Conservation (phyloP, 2,888 invertebrate genomes). For the Pemphredon lugubris region DNA sequence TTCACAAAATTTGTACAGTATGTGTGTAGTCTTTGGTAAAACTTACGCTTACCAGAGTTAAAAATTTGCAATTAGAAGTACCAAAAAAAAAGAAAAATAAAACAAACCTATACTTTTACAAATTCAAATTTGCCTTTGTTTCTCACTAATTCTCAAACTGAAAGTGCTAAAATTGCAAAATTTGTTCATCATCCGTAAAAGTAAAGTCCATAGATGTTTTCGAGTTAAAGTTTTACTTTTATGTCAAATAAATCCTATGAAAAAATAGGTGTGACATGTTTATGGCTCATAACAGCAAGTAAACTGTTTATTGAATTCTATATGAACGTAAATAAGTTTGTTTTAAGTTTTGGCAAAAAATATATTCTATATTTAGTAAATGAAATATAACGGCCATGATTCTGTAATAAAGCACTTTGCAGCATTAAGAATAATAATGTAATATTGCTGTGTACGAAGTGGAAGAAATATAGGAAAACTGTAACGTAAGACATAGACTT, state of each 20-base stretch:
- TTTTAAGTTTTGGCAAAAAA: conserved; percentile 45
- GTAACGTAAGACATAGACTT: conserved; percentile 32
- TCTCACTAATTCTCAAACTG: too few relatives aligned
- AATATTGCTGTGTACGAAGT: conserved; percentile 46
- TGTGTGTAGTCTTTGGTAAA: too few relatives aligned
- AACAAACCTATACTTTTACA: too few relatives aligned
- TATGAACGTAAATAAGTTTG: conserved; percentile 34
- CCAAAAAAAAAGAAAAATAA: too few relatives aligned
- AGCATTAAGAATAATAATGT: conserved; percentile 54
- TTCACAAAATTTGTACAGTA: too few relatives aligned
- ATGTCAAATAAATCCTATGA: conserved; percentile 62
- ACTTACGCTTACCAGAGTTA: too few relatives aligned
- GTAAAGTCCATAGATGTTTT: too few relatives aligned
- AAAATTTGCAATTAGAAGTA: too few relatives aligned
- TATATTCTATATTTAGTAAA: conserved; percentile 48
- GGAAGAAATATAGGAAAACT: conserved; percentile 14
- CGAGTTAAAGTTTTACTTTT: too few relatives aligned
- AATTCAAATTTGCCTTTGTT: too few relatives aligned
- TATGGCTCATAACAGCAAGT: conserved; percentile 49
- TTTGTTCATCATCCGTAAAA: too few relatives aligned
- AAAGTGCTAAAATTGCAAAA: too few relatives aligned
- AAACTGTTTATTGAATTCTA: conserved; percentile 56
- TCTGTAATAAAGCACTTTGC: conserved; percentile 43
- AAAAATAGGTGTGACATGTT: conserved; percentile 64
- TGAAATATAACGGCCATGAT: conserved; percentile 46